phyloP scores from a whole-genome alignment of 2,888 invertebrate genomes.

The Lepidocyrtinus sp. region DNA sequence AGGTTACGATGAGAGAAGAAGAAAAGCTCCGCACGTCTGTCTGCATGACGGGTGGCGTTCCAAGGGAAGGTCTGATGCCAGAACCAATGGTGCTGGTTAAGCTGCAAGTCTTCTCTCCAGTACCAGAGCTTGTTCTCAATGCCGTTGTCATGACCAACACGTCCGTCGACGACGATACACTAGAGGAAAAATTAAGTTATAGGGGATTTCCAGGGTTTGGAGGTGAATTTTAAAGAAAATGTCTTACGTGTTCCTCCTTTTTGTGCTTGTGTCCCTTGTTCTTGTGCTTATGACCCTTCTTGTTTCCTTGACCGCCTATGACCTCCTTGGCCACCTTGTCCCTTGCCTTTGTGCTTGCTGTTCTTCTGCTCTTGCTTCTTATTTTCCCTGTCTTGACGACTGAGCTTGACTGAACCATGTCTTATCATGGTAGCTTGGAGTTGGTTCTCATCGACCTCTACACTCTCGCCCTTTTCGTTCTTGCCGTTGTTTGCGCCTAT shows the following conservation, averaged over 20 bases:
- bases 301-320: too few relatives aligned
- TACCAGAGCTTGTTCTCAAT: slow-evolving; percentile 53
- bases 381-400: not conserved
- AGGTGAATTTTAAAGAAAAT: too few relatives aligned
- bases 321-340: too few relatives aligned
- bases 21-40: slow-evolving; percentile 49
- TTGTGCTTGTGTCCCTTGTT: slow-evolving; percentile 4
- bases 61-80: slow-evolving; percentile 30
- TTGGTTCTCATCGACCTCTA: not conserved
- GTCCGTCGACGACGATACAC: slow-evolving; percentile 43
- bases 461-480: slow-evolving; percentile 8
- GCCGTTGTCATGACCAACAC: slow-evolving; percentile 41
- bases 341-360: slow-evolving; percentile 25
- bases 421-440: slow-evolving; percentile 17
- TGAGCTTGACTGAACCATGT: not conserved
- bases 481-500: slow-evolving; percentile 14
- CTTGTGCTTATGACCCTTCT: slow-evolving; percentile 7
- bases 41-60: slow-evolving; percentile 48
- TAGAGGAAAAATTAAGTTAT: slow-evolving; percentile 8
- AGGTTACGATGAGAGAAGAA: slow-evolving; percentile 44
- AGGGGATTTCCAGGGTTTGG: too few relatives aligned
- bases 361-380: not conserved
- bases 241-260: slow-evolving; percentile 25
- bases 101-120: slow-evolving; percentile 29
- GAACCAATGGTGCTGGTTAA: not conserved